These are phyloP conservation scores for Melospiza georgiana DNA, from an alignment of 2,113 vertebrate genomes.

Conservation along the genomic window DNA sequence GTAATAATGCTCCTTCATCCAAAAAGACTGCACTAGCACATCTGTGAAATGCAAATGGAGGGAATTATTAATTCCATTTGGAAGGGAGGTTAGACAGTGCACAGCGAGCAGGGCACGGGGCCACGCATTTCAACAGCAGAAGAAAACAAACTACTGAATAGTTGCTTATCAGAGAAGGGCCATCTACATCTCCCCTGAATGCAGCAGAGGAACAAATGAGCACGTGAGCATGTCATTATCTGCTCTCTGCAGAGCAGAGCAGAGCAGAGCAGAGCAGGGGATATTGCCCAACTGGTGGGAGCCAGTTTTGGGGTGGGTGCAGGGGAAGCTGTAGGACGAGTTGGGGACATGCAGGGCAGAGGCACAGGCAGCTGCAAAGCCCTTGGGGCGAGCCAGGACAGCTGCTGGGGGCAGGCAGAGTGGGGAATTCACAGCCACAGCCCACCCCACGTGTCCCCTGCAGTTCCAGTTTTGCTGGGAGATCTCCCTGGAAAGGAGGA, in stretches of 20 bases:
- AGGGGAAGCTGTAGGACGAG: neutral
- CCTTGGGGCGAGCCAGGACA: rapidly evolving
- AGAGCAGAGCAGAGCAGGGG: neutral
- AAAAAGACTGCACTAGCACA: conserved; percentile 5
- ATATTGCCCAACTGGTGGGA: neutral
- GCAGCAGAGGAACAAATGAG: conserved; percentile 3
- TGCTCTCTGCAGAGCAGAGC: neutral
- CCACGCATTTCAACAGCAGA: conserved; percentile 35
- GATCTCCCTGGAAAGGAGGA: neutral
- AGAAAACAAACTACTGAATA: conserved; percentile 59
- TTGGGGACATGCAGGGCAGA: neutral
- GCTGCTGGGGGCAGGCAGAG: neutral
- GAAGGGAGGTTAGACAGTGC: conserved; percentile 39
- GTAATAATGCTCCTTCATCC: conserved; percentile 33
- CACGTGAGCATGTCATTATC: neutral
- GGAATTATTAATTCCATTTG: conserved; percentile 23
- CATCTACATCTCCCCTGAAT: neutral
- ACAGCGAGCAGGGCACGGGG: conserved; percentile 11
- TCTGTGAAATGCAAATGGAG: conserved; percentile 52
- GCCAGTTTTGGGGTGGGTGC: neutral
- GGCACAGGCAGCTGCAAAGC: neutral
- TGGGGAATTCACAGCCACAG: too few relatives aligned
- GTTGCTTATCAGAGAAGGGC: conserved; percentile 46
- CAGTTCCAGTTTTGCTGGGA: neutral
- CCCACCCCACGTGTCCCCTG: rapidly evolving